These are phyloP conservation scores for Drosophila buzzatii DNA, from an alignment of 2,888 invertebrate species.

Conservation along the genomic window DNA sequence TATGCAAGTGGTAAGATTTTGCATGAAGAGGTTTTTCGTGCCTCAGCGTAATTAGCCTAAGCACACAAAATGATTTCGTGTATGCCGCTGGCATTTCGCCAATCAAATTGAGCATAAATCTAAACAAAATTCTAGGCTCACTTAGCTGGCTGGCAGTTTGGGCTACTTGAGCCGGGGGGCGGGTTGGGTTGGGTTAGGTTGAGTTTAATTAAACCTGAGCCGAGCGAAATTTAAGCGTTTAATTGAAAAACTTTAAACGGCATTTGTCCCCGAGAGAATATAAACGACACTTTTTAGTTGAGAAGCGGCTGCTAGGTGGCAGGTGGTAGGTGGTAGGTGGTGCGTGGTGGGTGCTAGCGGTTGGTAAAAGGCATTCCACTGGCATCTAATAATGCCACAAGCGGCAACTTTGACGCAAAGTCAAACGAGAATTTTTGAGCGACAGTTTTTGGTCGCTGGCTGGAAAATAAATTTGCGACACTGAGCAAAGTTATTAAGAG, in stretches of 20 bases:
- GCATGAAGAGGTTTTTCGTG: conserved; percentile 13
- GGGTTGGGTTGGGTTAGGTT: conserved; percentile 45
- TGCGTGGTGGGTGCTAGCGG: background rate
- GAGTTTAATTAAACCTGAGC: conserved; percentile 68
- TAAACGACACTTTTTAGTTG: conserved; percentile 58
- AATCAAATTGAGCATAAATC: conserved; percentile 79
- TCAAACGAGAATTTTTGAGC: conserved; percentile 67
- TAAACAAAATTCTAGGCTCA: conserved; percentile 59
- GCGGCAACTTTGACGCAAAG: conserved; percentile 60
- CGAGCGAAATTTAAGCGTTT: conserved; percentile 67
- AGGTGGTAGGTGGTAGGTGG: background rate
- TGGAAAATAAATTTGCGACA: conserved; percentile 40
- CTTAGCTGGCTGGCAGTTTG: conserved; percentile 17
- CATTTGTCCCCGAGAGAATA: conserved; percentile 53
- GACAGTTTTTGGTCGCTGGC: conserved; percentile 55
- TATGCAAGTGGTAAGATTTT: conserved; percentile 25
- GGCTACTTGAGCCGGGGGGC: conserved; percentile 34
- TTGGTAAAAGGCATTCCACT: conserved; percentile 13
- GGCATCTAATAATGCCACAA: conserved; percentile 53
- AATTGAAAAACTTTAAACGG: conserved; percentile 76
- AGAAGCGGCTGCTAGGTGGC: background rate
- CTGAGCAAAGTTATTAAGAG: conserved; percentile 44
- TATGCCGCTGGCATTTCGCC: conserved; percentile 60
- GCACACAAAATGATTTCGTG: conserved; percentile 56
- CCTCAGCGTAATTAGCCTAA: conserved; percentile 49